phyloP scores from a whole-genome alignment of 2,113 vertebrate species.

The Pelobates fuscus region DNA sequence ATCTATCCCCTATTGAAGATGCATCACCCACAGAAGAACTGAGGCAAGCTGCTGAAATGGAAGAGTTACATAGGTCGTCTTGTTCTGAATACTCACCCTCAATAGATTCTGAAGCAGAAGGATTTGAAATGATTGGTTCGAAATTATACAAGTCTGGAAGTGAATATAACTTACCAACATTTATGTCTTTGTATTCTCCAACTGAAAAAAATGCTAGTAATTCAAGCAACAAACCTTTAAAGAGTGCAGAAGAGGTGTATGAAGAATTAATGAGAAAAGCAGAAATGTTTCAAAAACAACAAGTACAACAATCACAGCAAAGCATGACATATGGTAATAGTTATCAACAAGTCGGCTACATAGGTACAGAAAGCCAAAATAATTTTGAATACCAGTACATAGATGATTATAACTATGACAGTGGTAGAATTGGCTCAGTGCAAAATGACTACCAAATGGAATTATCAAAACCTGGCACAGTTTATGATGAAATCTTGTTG shows the following conservation, averaged over 20 bases:
- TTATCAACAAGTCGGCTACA: constrained; percentile 69
- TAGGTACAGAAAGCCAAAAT: constrained; percentile 58
- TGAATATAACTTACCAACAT: constrained; percentile 94
- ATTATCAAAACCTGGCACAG: constrained; percentile 69
- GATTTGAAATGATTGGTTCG: constrained; percentile 81
- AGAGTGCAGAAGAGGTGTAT: constrained; percentile 96
- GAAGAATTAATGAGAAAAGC: constrained; percentile 99
- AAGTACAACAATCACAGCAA: constrained; percentile 70
- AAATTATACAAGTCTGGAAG: constrained; percentile 94
- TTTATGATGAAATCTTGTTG: constrained; percentile 90
- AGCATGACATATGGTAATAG: constrained; percentile 64
- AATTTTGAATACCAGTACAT: constrained; percentile 76
- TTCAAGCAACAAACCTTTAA: constrained; percentile 83
- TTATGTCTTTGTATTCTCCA: constrained; percentile 95
- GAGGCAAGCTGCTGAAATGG: constrained; percentile 96
- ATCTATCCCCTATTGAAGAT: constrained; percentile 95
- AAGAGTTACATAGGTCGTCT: constrained; percentile 95
- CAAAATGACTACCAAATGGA: constrained; percentile 70
- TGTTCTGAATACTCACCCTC: constrained; percentile 98
- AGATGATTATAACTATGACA: constrained; percentile 71
- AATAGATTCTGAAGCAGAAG: constrained; percentile 93
- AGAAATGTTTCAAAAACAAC: constrained; percentile 89
- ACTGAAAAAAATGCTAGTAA: constrained; percentile 79
- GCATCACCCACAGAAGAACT: constrained; percentile 96
- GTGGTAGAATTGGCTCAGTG: constrained; percentile 50